phyloP scores from a whole-genome alignment of 1,140 invertebrate species.

The Platyscapa corneri region DNA sequence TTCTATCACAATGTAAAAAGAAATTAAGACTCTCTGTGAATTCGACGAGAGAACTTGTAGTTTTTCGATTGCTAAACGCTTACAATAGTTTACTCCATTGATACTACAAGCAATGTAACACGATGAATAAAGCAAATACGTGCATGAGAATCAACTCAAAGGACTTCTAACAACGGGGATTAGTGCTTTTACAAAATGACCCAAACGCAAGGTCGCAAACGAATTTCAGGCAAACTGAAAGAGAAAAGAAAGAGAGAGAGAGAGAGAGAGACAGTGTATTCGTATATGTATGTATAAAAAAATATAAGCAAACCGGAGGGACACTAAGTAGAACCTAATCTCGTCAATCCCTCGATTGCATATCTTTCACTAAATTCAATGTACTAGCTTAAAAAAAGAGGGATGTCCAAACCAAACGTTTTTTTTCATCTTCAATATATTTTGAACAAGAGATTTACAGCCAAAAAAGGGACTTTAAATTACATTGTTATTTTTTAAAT shows the following conservation, averaged over 20 bases:
- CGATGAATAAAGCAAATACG: neutral
- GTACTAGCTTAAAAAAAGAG: neutral
- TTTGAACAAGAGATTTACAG: neutral
- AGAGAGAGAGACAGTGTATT: neutral
- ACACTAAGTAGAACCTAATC: conserved; percentile 55
- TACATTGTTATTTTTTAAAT: neutral
- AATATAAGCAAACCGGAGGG: neutral
- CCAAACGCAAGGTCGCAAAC: conserved; percentile 36
- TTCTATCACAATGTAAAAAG: no score
- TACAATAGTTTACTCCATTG: no score
- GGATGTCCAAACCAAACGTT: neutral
- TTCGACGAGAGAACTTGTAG: no score
- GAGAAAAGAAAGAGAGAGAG: neutral
- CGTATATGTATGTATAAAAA: conserved; percentile 45
- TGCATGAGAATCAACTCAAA: neutral
- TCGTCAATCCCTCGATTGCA: conserved; percentile 44
- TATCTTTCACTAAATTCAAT: conserved; percentile 58
- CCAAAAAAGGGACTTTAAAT: neutral
- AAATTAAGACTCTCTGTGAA: no score
- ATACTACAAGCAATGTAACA: neutral
- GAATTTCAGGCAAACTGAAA: neutral
- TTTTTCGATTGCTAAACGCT: no score
- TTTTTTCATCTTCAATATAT: neutral
- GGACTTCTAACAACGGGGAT: conserved; percentile 39
- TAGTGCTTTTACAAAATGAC: conserved; percentile 61